Conservation (phyloP, 1,140 invertebrate species). For the Zaprionus africanus region DNA sequence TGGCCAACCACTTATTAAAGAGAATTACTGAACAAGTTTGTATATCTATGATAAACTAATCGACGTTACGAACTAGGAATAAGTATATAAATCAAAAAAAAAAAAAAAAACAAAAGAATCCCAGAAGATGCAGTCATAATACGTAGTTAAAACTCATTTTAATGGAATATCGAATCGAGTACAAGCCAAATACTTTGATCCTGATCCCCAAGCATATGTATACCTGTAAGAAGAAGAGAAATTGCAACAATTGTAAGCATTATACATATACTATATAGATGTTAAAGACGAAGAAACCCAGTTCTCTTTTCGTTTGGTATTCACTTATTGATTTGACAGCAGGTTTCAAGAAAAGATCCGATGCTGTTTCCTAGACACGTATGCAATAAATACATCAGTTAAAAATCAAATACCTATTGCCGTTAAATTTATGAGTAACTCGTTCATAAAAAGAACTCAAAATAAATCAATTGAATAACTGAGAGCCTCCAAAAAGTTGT, state of each 20-base stretch:
- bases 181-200: constrained; percentile 2
- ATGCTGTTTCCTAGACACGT: background rate
- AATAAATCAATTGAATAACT: constrained; percentile 39
- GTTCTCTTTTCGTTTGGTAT: background rate
- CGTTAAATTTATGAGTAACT: constrained; percentile 1
- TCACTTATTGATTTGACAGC: background rate
- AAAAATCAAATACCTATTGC: background rate
- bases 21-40: constrained; percentile 29
- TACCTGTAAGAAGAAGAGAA: constrained; percentile 3
- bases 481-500: constrained; percentile 50
- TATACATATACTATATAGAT: constrained; percentile 7
- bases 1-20: constrained; percentile 32
- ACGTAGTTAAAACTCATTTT: constrained; percentile 5
- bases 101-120: background rate
- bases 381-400: constrained; percentile 14
- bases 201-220: background rate
- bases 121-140: background rate
- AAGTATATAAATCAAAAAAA: constrained; percentile 1
- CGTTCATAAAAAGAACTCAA: constrained; percentile 20
- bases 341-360: constrained; percentile 9
- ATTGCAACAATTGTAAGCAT: constrained; percentile 11
- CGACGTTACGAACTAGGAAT: constrained; percentile 7
- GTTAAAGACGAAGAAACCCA: background rate
- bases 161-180: constrained; percentile 5
- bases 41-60: constrained; percentile 3